Evolutionary conservation across 2,797 vertebrate genomes (phyloP), one percentile per base, ranked within the genome.

Genomic region (Lemur catta): DNA sequence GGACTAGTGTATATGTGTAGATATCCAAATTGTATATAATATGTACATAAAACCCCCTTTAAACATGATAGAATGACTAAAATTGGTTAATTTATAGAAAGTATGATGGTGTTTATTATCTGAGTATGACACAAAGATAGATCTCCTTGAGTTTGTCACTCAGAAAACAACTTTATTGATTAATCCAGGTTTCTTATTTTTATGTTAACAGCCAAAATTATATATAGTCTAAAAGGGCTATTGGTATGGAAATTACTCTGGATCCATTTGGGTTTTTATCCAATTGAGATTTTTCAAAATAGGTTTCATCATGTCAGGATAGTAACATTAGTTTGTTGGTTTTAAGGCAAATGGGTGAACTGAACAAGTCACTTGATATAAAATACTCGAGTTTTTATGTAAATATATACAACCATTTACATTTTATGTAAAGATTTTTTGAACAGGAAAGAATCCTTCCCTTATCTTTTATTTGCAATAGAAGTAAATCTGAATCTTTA

Each of bases 361-460:
- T 74, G 86, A 91, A 46, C 10, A 86, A 96, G 2, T 52, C 26
- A 46, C 14, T 26, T 84, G 61, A 82, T 65, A 6, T 43, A 93
- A 92, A 90, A 78, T 74, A 86, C 8, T 38, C 26, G 59, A 67
- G 57, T 90, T 94, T 75, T 38, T 78, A 89, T 94, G 26, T 94
- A 93, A 95, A 79, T 89, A 74, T 88, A 93, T 81, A 38, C 22
- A 95, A n/a, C 48, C 33, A 76, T 87, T 94, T 93, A 69, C 24
- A 94, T 88, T 89, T 75, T 74, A 94, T 69, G 12, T 7, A 94
- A 79, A 95, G 43, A 52, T 75, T 82, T 15, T 90, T 92, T 75
- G 46, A 84, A 67, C 13, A 89, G 78, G 94, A 92, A 69, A 55
- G 8, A 65, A 63, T 82, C 59, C 18, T 93, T 80, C 11, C 20